Percentiles rank a stretch among this genome's conserved stretches.
Evolutionary conservation across 2,797 vertebrate species (phyloP).

Genomic region (Peromyscus aztecus): DNA sequence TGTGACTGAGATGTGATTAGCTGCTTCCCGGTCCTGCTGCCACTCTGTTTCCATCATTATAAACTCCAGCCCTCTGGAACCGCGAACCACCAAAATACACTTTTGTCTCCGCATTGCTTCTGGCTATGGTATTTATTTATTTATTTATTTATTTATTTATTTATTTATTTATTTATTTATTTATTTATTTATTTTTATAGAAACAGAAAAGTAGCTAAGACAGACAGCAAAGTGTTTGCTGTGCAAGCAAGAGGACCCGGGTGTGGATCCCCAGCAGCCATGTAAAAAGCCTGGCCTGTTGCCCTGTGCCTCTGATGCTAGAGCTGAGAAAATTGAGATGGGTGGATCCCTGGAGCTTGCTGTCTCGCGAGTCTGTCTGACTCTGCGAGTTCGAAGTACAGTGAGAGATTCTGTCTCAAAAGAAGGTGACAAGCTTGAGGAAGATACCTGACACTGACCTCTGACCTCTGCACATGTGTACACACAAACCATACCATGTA

Average conservation of each 20-base stretch:
- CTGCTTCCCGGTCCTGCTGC: background rate
- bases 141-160: too few species aligned
- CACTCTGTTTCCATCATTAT: too few species aligned
- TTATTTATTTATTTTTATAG: too few species aligned
- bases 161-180: too few species aligned
- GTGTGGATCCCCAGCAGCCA: background rate
- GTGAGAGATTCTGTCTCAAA: background rate
- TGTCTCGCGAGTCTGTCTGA: background rate
- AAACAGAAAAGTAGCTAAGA: background rate
- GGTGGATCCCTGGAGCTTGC: background rate
- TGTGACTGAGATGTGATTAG: background rate
- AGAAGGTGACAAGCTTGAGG: too few species aligned
- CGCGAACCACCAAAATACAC: too few species aligned
- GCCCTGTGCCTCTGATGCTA: background rate
- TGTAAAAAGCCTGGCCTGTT: background rate
- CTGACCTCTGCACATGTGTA: background rate
- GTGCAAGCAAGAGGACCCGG: background rate
- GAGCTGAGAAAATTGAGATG: background rate
- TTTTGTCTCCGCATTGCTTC: background rate
- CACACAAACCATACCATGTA: background rate
- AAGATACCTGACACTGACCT: background rate
- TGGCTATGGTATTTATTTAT: background rate
- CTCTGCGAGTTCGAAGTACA: background rate
- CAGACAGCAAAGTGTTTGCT: background rate
- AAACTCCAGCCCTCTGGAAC: background rate